A percentile compares a stretch with the other conserved stretches of the same genome.
Evolutionary conservation across 2,888 invertebrate species (phyloP).

Genomic region (Hemaris fuciformis): DNA sequence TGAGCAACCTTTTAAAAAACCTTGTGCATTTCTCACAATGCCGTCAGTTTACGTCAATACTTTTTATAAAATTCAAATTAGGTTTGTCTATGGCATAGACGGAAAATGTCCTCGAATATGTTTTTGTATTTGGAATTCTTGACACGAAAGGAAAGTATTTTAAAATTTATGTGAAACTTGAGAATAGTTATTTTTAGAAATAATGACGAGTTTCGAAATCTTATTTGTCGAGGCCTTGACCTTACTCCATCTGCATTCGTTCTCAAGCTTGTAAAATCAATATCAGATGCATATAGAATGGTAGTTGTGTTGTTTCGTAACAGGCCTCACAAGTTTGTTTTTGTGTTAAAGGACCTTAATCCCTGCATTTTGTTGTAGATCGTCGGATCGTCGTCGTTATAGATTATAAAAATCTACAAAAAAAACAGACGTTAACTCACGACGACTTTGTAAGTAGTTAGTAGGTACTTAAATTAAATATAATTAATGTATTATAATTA

Average conservation of each 20-base stretch:
- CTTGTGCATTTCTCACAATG: conserved; percentile 9
- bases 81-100: background rate
- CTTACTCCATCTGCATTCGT: background rate
- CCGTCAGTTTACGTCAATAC: background rate
- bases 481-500: too few species aligned
- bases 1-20: conserved; percentile 22
- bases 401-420: too few species aligned
- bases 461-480: too few species aligned
- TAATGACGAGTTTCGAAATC: background rate
- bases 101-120: background rate
- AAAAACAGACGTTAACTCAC: too few species aligned
- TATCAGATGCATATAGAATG: background rate
- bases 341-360: background rate
- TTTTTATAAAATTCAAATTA: background rate
- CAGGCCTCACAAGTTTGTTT: too few species aligned
- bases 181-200: background rate
- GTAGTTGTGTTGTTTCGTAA: background rate
- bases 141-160: background rate
- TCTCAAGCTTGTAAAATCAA: background rate
- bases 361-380: too few species aligned
- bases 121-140: background rate
- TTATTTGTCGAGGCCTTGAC: background rate
- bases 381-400: too few species aligned
- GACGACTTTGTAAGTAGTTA: too few species aligned
- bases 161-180: background rate